Conservation (phyloP, 92 coral and sea anemone genomes). For the Hydrozoanthus gracilis region DNA sequence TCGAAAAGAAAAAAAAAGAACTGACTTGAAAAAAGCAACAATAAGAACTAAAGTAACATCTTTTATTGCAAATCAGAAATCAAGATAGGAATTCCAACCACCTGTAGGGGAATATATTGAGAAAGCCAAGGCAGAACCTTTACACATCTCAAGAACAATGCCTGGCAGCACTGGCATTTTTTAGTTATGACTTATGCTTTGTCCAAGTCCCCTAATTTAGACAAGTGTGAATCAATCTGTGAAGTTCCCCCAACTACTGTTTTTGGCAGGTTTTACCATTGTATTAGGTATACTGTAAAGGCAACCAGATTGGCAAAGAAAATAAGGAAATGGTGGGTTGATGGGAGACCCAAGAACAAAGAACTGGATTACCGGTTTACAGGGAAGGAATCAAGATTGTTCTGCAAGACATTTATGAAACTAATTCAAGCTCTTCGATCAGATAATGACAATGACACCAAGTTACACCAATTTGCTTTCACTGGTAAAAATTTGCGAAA, state of each 20-base stretch:
- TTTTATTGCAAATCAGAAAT: background rate
- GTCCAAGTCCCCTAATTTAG: background rate
- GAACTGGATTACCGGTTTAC: conserved; percentile 31
- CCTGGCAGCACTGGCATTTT: conserved; percentile 22
- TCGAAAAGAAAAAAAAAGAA: conserved; percentile 27
- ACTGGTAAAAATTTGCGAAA: conserved; percentile 56
- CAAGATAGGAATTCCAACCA: conserved; percentile 15
- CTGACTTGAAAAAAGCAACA: background rate
- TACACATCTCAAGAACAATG: conserved; percentile 27
- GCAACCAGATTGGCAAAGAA: conserved; percentile 31
- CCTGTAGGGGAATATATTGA: background rate
- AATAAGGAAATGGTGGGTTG: conserved; percentile 10
- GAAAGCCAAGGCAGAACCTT: conserved; percentile 22
- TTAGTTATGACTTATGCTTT: conserved; percentile 9
- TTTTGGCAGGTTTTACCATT: conserved; percentile 16
- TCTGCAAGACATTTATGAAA: conserved; percentile 14
- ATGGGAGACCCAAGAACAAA: conserved; percentile 24
- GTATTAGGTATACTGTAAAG: background rate
- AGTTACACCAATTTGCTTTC: conserved; percentile 60
- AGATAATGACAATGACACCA: conserved; percentile 13
- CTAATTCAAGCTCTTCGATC: background rate
- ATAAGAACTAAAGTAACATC: background rate
- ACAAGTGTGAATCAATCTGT: conserved; percentile 6
- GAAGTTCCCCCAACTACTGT: background rate
- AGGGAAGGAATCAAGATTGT: conserved; percentile 14